phyloP scores from a whole-genome alignment of 2,888 invertebrate genomes.

The Pterostichus niger region DNA sequence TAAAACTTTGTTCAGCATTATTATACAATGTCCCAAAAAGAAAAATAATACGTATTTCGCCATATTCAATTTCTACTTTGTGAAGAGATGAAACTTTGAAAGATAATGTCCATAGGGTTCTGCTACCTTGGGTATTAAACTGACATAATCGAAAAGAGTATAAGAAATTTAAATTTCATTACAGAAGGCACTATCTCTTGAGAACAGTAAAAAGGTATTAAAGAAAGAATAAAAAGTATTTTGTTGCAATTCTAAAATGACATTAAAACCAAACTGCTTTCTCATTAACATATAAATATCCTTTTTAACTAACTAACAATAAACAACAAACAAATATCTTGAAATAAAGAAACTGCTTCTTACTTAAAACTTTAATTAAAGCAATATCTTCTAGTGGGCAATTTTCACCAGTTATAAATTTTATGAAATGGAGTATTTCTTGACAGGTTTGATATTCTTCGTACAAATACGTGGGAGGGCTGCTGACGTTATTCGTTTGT shows the following conservation, averaged over 20 bases:
- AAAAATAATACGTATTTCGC: too few relatives aligned
- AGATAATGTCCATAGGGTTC: background rate
- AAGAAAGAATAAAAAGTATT: background rate
- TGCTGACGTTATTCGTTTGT: conserved; percentile 41
- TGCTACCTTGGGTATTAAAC: background rate
- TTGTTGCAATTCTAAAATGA: background rate
- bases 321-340: conserved; percentile 22
- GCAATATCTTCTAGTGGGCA: conserved; percentile 3
- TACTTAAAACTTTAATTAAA: conserved; percentile 36
- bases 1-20: too few relatives aligned
- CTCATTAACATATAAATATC: conserved; percentile 32
- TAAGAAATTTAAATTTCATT: conserved; percentile 36
- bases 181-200: background rate
- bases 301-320: conserved; percentile 25
- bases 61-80: too few relatives aligned
- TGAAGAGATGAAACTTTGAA: background rate
- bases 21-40: too few relatives aligned
- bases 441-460: conserved; percentile 13
- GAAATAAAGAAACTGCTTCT: conserved; percentile 4
- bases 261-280: conserved; percentile 9
- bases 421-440: conserved; percentile 29
- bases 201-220: background rate
- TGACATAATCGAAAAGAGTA: conserved; percentile 1
- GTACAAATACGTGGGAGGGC: background rate
- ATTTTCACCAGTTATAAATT: conserved; percentile 20